Evolutionary conservation across 2,113 vertebrate species (phyloP).

Genomic region (Hyla sarda): DNA sequence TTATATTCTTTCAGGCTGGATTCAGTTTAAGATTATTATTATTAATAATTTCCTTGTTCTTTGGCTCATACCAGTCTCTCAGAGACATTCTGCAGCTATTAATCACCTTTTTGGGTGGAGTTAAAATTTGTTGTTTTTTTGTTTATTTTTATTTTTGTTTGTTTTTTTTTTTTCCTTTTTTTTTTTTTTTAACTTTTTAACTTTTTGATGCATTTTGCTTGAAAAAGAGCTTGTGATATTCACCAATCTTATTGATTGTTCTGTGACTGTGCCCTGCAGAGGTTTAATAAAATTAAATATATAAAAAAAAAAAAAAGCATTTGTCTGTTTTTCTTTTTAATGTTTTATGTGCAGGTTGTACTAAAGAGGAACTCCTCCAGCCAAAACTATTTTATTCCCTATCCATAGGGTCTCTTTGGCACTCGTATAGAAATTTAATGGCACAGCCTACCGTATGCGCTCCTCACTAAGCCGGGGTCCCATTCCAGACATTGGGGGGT

Average conservation of each 20-base stretch:
- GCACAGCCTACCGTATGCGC: too few relatives aligned
- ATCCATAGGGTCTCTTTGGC: too few relatives aligned
- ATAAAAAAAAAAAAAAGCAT: conserved; percentile 55
- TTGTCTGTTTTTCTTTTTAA: background rate
- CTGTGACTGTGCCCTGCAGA: conserved; percentile 84
- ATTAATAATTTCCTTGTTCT: conserved; percentile 67
- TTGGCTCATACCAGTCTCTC: conserved; percentile 78
- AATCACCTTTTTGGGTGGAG: conserved; percentile 86
- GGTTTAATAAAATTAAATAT: conserved; percentile 79
- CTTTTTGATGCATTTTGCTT: conserved; percentile 81
- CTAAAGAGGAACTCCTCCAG: too few relatives aligned
- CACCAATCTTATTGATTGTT: conserved; percentile 87
- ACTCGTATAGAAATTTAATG: too few relatives aligned
- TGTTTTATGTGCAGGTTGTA: background rate
- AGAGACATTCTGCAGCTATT: conserved; percentile 83
- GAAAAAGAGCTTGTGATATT: conserved; percentile 82
- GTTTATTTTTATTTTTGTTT: conserved; percentile 61
- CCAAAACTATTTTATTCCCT: too few relatives aligned
- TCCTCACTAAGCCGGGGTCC: too few relatives aligned
- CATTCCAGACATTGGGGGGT: too few relatives aligned
- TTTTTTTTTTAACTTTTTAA: conserved; percentile 78
- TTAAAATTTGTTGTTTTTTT: conserved; percentile 70
- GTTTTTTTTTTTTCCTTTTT: conserved; percentile 60
- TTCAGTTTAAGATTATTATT: conserved; percentile 61
- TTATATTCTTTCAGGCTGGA: conserved; percentile 55